Evolutionary conservation across 2,888 invertebrate species (phyloP), one percentile per base, ranked within the genome.

Genomic region (Crocallis elinguaria): DNA sequence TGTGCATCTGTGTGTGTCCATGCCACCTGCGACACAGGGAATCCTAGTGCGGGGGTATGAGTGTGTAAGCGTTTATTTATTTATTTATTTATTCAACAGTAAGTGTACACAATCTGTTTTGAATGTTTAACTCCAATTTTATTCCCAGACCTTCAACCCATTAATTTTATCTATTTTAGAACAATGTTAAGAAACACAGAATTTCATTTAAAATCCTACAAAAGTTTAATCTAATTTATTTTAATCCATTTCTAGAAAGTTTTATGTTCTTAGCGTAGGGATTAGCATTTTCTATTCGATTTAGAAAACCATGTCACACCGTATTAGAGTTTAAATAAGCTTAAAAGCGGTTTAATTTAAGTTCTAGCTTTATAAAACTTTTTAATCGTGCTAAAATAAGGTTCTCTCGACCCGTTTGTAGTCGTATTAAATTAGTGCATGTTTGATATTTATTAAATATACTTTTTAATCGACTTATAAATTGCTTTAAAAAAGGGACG

Each of bases 171-270:
- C 23, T 19, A n/a, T 23, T 35, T 43, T 43, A 19, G 36, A 45
- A 45, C 48, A 48, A 60, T 54, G 44, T 33, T 51, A 52, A 52
- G 54, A 59, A 49, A 57, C 37, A 37, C 53, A 54, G 49, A 53
- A 50, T 54, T 60, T 37, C 41, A 41, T 41, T 59, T 55, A 38
- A 50, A 61, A 57, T 53, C 49, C 58, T 39, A 9, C 36, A 52
- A 59, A 61, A 61, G 61, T 64, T 57, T 49, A 35, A 41, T 57
- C 17, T 39, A 42, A 55, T 53, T 56, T 50, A 57, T 54, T 57
- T 52, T 49, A 59, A 61, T 53, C 49, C 48, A 46, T 52, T 58
- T 44, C 32, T 33, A 37, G 11, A 41, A 61, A 63, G 49, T 61
- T 63, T 44, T 39, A 30, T 52, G 46, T 52, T 56, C 37, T 21